Evolutionary conservation across 2,113 vertebrate species (phyloP).

Genomic region (Hemiprocne comata): DNA sequence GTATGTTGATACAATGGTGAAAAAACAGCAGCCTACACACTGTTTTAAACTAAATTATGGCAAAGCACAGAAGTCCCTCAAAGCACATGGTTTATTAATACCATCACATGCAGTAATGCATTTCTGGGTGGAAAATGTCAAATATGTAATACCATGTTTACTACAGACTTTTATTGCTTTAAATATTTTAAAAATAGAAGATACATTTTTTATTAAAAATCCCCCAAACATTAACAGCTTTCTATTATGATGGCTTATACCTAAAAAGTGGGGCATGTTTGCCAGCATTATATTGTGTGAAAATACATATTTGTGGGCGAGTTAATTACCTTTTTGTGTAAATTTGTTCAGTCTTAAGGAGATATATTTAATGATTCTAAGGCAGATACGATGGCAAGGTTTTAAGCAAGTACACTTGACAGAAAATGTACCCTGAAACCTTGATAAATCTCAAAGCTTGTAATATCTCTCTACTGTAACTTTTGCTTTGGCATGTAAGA

Average conservation of each 20-base stretch:
- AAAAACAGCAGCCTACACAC: slow-evolving; percentile 50
- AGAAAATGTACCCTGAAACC: background rate
- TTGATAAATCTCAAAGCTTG: slow-evolving; percentile 5
- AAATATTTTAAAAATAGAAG: slow-evolving; percentile 71
- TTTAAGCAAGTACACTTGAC: slow-evolving; percentile 14
- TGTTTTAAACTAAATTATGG: slow-evolving; percentile 74
- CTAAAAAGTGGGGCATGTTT: slow-evolving; percentile 43
- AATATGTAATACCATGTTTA: slow-evolving; percentile 71
- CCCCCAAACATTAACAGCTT: slow-evolving; percentile 56
- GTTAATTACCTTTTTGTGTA: slow-evolving; percentile 32
- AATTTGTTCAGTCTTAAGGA: slow-evolving; percentile 3
- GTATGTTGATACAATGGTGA: slow-evolving; percentile 51
- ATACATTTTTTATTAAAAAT: slow-evolving; percentile 59
- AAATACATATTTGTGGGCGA: slow-evolving; percentile 8
- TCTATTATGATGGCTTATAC: slow-evolving; percentile 40
- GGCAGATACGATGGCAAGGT: background rate
- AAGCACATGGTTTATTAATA: slow-evolving; percentile 79
- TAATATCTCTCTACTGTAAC: slow-evolving; percentile 58
- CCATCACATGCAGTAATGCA: slow-evolving; percentile 64
- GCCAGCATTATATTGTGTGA: background rate
- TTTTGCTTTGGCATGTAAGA: slow-evolving; percentile 37
- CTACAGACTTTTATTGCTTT: slow-evolving; percentile 62
- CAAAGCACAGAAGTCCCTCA: slow-evolving; percentile 64
- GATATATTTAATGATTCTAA: slow-evolving; percentile 3
- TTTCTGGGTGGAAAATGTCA: slow-evolving; percentile 74